Base-by-base conservation (phyloP, 2,888 invertebrate species). In the Habrosyne pyritoides region DNA sequence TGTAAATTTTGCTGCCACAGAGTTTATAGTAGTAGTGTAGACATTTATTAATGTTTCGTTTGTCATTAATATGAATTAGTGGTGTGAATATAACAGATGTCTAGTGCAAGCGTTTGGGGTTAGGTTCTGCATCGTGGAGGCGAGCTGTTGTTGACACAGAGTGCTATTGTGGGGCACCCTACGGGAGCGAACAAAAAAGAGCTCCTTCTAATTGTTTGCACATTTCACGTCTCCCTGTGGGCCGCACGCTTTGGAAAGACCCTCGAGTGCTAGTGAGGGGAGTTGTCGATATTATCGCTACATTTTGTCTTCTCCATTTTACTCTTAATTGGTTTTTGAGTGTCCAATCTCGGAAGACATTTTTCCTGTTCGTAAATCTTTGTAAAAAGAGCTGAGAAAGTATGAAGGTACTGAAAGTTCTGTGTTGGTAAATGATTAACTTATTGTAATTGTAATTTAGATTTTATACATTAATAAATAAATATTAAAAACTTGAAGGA, bases 181-280 rank as follows among this genome's bases (percentile, higher is more conserved):
- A 67, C 67, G 60, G 57, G 63, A 74, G 81, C 72, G 77, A 75
- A 76, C 81, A 85, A 88, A 88, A 86, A 89, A 87, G 81, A 80
- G 81, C 84, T 83, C 84, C 74, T 82, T 80, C 84, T 89, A 89
- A 91, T 91, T 91, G 91, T 91, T 91, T 91, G 91, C 89, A 87
- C 91, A 89, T 91, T 91, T 91, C 73, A 75, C 84, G 75, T 81
- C 77, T 75, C 79, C 84, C 79, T 67, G 56, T 64, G 76, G 69
- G 71, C 70, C 75, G 73, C 79, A 73, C 75, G 73, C 73, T 71
- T 64, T 61, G 49, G 62, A 59, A 59, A 60, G 58, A 59, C 71
- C 66, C 64, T 62, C 54, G 59, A 67, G 69, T 64, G 66, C 68
- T 65, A 65, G 59, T 59, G 62, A 61, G 52, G 63, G 59, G 62